Percentiles rank a stretch among this genome's conserved stretches.
Conservation (phyloP, 2,888 invertebrate genomes). For the Cataglyphis rosenhaueri region DNA sequence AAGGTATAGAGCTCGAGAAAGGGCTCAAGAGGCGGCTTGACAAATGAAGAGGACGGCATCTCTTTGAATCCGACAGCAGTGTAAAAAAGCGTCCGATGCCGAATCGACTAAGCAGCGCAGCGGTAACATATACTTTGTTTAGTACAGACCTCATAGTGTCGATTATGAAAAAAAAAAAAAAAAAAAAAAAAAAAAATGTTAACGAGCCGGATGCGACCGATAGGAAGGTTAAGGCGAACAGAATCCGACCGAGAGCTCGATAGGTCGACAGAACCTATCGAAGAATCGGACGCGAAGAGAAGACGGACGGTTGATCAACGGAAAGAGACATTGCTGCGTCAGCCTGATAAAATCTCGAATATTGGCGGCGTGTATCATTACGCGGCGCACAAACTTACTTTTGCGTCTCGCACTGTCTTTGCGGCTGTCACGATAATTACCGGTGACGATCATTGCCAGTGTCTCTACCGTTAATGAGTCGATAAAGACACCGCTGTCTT, state of each 20-base stretch:
- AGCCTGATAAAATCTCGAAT: conserved; percentile 66
- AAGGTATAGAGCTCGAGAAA: conserved; percentile 56
- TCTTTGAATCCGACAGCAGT: conserved; percentile 64
- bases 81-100: conserved; percentile 61
- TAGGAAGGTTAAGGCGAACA: conserved; percentile 66
- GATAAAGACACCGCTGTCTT: conserved; percentile 49
- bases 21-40: conserved; percentile 68
- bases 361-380: conserved; percentile 61
- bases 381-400: conserved; percentile 49
- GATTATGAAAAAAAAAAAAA: conserved; percentile 46
- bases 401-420: conserved; percentile 59
- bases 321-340: conserved; percentile 64
- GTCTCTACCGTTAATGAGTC: conserved; percentile 63
- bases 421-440: conserved; percentile 68
- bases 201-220: conserved; percentile 73
- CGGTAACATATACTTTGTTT: conserved; percentile 55
- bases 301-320: conserved; percentile 58
- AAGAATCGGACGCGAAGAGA: conserved; percentile 30
- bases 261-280: conserved; percentile 44
- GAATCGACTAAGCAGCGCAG: conserved; percentile 58
- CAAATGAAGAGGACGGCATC: conserved; percentile 77
- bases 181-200: conserved; percentile 60
- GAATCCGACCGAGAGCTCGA: conserved; percentile 65
- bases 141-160: conserved; percentile 57
- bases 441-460: conserved; percentile 58